Base-by-base conservation (phyloP, 1,140 invertebrate species). In the Macrostomum lignano region DNA sequence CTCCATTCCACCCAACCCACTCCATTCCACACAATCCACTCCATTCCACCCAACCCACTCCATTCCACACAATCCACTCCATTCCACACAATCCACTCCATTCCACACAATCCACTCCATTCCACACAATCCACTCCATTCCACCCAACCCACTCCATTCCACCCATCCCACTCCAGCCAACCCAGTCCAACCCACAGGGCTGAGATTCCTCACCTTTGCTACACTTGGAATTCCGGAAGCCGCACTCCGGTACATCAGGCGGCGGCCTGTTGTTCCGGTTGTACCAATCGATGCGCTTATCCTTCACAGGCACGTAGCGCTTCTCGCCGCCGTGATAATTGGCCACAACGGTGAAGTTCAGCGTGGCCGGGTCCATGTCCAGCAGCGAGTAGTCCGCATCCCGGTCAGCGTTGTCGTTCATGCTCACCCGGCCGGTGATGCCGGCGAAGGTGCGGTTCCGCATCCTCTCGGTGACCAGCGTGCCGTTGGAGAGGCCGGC, bases 351-450 rank as follows among this genome's bases (percentile, higher is more conserved):
- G 73, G 76, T 28, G 17, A 28, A 28, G 17, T 15, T 9, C 17
- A 13, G 14, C 17, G 26, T 28, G 4, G 14, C 26, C 9, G 14
- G 14, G 26, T 28, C 26, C 26, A 28, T 28, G 9, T 28, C 26
- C 4, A 28, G 9, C 3, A 28, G 14, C 4, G 26, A 28, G 49
- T 76, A 77, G 49, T 77, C 73, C 3, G 73, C 73, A 43, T 77
- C 72, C 17, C 74, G 60, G 49, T 77, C 73, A 0, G 74, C 74
- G 42, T 74, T 72, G 32, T 71, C 66, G 43, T 78, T 73, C 28
- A 78, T 77, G 3, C 72, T 65, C 0, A 77, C 73, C 44, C 74
- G 68, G 0, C 74, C 74, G 0, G 73, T 76, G 31, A 77, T 72
- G 20, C 72, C 68, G 69, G 39, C 9, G 15, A 41, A 35, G 3